Base-by-base conservation (phyloP, 2,888 invertebrate genomes). In the Suillia variegata region DNA sequence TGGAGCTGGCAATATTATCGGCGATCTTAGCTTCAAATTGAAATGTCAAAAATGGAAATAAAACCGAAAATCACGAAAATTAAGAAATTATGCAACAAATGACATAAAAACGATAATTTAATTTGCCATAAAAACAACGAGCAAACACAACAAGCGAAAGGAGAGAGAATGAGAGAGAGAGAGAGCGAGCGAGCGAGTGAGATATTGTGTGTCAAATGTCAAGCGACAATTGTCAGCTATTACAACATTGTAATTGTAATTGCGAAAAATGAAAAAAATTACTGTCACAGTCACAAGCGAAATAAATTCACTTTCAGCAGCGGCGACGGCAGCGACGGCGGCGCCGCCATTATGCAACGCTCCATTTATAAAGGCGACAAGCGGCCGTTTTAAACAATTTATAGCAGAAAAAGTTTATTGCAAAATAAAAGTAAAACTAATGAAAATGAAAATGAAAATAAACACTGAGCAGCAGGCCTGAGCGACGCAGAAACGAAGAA, bases 171-270 rank as follows among this genome's bases (percentile, higher is more conserved):
- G n/a, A n/a, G n/a, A n/a, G n/a, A n/a, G n/a, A n/a, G n/a, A n/a
- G n/a, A n/a, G n/a, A n/a, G n/a, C n/a, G n/a, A n/a, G n/a, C n/a
- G n/a, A n/a, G n/a, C n/a, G n/a, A n/a, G n/a, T n/a, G n/a, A n/a
- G n/a, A n/a, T n/a, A n/a, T n/a, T n/a, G n/a, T n/a, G n/a, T n/a
- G 38, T 38, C 38, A 38, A 38, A 38, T 38, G 38, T 38, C 38
- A 38, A 38, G 15, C 15, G 10, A n/a, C 38, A 26, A 26, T 26
- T 26, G 26, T 10, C 5, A 5, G 26, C 5, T 6, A 26, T 26
- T 26, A 26, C 26, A 26, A 45, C 17, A 45, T 20, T 8, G 18
- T 20, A 6, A 18, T 45, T 18, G 18, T 4, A 45, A 17, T 18
- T 45, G 45, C 20, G 4, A 38, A 5, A 38, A 38, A 38, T 45